Evolutionary conservation across 2,113 vertebrate genomes (phyloP).

Genomic region (Cinclus cinclus): DNA sequence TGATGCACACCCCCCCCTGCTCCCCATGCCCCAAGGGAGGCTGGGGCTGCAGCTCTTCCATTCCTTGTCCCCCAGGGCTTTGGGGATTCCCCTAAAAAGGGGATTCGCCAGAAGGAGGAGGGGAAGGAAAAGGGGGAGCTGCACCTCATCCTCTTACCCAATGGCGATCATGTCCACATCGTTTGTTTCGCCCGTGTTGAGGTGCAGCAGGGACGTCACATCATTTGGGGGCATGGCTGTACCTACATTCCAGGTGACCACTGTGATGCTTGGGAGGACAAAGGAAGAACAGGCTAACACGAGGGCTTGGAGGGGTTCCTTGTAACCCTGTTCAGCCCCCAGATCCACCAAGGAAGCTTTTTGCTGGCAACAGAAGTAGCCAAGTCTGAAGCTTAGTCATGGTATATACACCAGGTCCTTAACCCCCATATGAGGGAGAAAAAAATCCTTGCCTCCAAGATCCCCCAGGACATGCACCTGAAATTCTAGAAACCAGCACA

Average conservation of each 20-base stretch:
- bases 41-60: neutral
- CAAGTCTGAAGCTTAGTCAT: neutral
- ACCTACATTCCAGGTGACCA: constrained; percentile 96
- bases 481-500: neutral
- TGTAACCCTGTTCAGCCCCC: neutral
- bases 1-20: neutral
- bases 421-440: rapidly evolving
- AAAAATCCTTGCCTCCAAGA: neutral
- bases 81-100: neutral
- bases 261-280: constrained; percentile 83
- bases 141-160: constrained; percentile 81
- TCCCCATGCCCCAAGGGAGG: neutral
- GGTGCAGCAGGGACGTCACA: constrained; percentile 88
- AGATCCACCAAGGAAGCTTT: neutral
- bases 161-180: constrained; percentile 93
- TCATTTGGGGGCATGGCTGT: constrained; percentile 90
- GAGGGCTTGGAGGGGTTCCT: neutral
- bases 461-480: neutral
- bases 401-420: neutral
- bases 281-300: neutral
- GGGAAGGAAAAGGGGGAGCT: neutral
- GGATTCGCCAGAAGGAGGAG: rapidly evolving
- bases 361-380: neutral
- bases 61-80: neutral
- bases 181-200: constrained; percentile 80